A percentile compares a stretch with the other conserved stretches of the same genome.
These are phyloP conservation scores for Pycnonotus jocosus DNA, from an alignment of 2,113 vertebrate genomes.

Conservation along the genomic window DNA sequence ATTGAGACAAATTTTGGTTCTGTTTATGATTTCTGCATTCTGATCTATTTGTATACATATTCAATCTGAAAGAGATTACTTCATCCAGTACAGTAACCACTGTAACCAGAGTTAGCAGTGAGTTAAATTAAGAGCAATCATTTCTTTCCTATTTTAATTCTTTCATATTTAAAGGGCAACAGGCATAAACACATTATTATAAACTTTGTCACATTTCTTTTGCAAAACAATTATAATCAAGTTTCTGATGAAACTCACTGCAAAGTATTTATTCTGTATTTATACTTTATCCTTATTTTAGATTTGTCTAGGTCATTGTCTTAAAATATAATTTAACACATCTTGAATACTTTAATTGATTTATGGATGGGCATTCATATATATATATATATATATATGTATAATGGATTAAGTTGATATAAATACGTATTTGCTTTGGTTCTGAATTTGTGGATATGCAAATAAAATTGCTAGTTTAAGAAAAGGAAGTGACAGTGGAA, in stretches of 20 bases:
- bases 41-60: neutral
- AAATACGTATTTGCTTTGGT: neutral
- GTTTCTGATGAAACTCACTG: neutral
- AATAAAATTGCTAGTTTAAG: neutral
- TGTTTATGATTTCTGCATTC: neutral
- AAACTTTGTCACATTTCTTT: neutral
- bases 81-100: neutral
- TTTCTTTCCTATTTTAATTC: neutral
- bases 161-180: neutral
- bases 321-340: neutral
- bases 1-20: neutral
- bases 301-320: neutral
- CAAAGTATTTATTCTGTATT: neutral
- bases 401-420: neutral
- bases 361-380: neutral
- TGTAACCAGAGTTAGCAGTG: neutral
- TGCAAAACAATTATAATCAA: neutral
- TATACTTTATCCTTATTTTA: neutral
- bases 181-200: neutral
- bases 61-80: neutral
- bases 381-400: neutral
- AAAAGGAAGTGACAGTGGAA: neutral
- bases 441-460: neutral
- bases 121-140: neutral
- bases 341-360: neutral